These are phyloP conservation scores for Drosophila parthenogenetica DNA, from an alignment of 2,888 invertebrate species.

Conservation along the genomic window DNA sequence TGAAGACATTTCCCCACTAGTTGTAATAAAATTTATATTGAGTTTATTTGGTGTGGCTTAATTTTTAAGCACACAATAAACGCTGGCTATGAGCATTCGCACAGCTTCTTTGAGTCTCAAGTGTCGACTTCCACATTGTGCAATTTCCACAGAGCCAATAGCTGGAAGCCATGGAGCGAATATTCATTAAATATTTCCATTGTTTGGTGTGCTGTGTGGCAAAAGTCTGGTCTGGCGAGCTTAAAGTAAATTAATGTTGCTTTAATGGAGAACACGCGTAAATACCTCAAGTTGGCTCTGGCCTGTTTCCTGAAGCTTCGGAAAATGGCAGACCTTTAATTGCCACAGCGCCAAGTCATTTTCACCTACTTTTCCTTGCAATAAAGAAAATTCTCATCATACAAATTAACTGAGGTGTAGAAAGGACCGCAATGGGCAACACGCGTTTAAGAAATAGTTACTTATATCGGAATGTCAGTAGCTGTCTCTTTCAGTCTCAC, in stretches of 20 bases:
- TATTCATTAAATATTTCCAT: constrained; percentile 65
- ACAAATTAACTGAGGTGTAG: constrained; percentile 59
- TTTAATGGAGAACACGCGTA: constrained; percentile 71
- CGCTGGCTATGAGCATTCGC: constrained; percentile 9
- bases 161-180: constrained; percentile 25
- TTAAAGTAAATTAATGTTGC: constrained; percentile 62
- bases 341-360: constrained; percentile 52
- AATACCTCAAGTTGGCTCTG: constrained; percentile 42
- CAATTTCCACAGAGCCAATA: constrained; percentile 7
- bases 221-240: constrained; percentile 28
- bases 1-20: neutral
- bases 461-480: constrained; percentile 44
- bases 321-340: constrained; percentile 48
- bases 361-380: constrained; percentile 51
- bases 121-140: constrained; percentile 18
- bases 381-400: constrained; percentile 55
- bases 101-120: constrained; percentile 28
- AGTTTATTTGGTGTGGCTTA: constrained; percentile 8
- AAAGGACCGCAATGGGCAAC: constrained; percentile 39
- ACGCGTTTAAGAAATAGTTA: constrained; percentile 44
- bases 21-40: constrained; percentile 2
- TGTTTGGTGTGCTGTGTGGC: constrained; percentile 40
- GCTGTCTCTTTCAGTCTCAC: neutral
- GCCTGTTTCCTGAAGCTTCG: constrained; percentile 1
- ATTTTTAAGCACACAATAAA: constrained; percentile 32